Evolutionary conservation across 2,888 invertebrate species (phyloP).

Genomic region (Patella depressa): DNA sequence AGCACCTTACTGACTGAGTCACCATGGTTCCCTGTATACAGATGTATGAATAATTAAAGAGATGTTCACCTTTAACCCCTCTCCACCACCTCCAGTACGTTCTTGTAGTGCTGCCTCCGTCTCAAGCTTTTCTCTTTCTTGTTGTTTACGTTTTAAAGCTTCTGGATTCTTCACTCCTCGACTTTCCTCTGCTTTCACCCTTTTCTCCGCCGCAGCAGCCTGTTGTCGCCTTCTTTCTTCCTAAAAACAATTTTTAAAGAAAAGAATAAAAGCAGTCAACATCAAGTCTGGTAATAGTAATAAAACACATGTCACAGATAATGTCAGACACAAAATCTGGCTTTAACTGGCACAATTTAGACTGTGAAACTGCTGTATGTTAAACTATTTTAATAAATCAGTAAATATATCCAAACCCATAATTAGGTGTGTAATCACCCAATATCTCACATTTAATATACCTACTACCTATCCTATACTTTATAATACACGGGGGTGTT

Average conservation of each 20-base stretch:
- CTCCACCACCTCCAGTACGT: not conserved
- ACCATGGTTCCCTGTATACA: too few relatives aligned
- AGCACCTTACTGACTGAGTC: too few relatives aligned
- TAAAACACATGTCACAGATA: too few relatives aligned
- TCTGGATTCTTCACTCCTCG: conserved; percentile 49
- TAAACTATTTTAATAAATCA: not conserved
- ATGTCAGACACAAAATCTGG: not conserved
- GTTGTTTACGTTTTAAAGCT: conserved; percentile 44
- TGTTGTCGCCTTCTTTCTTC: conserved; percentile 41
- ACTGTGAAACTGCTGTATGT: not conserved
- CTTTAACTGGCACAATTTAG: not conserved
- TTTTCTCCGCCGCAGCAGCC: conserved; percentile 45
- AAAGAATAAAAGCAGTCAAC: not conserved
- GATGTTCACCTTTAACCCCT: not conserved
- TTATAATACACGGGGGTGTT: too few relatives aligned
- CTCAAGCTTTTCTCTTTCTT: conserved; percentile 42
- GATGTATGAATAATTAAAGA: too few relatives aligned
- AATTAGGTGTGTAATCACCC: too few relatives aligned
- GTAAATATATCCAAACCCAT: too few relatives aligned
- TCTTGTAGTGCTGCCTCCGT: conserved; percentile 31
- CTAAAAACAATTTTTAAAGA: conserved; percentile 17
- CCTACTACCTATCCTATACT: too few relatives aligned
- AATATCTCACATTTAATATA: too few relatives aligned
- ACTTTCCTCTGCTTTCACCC: conserved; percentile 35
- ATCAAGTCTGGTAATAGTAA: too few relatives aligned